These are phyloP conservation scores for Aeoliscus strigatus DNA, from an alignment of 2,797 vertebrate genomes.

Conservation along the genomic window DNA sequence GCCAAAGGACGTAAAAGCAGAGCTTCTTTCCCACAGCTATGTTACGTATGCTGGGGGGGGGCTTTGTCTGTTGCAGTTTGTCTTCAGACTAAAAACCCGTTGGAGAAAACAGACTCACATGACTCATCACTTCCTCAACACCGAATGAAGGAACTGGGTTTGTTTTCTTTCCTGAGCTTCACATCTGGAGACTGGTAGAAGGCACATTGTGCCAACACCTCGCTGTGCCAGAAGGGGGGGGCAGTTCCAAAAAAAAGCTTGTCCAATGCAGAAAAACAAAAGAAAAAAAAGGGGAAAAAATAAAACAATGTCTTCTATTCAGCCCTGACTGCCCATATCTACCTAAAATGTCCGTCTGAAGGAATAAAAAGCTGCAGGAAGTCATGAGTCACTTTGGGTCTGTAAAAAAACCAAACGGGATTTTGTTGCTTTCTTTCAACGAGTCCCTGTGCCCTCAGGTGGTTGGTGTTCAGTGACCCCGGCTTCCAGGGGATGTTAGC, in stretches of 20 bases:
- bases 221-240: conserved; percentile 17
- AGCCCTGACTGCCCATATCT: too few relatives aligned
- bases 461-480: conserved; percentile 90
- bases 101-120: neutral
- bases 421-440: too few relatives aligned
- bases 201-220: conserved; percentile 26
- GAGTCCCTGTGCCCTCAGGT: conserved; percentile 65
- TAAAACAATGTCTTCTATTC: too few relatives aligned
- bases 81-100: too few relatives aligned
- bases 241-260: conserved; percentile 7
- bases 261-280: neutral
- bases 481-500: conserved; percentile 84
- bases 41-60: too few relatives aligned
- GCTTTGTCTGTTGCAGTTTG: too few relatives aligned
- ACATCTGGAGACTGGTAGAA: conserved; percentile 11
- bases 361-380: neutral
- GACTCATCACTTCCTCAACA: conserved; percentile 16
- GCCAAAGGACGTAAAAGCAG: conserved; percentile 8
- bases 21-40: too few relatives aligned
- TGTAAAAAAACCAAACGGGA: conserved; percentile 13
- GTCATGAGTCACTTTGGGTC: conserved; percentile 1
- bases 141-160: conserved; percentile 2
- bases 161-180: conserved; percentile 15
- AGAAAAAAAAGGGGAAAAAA: conserved; percentile 3
- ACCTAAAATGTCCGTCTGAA: too few relatives aligned